These are phyloP conservation scores for Odontophorus gujanensis DNA, from an alignment of 2,113 vertebrate species.

Conservation along the genomic window DNA sequence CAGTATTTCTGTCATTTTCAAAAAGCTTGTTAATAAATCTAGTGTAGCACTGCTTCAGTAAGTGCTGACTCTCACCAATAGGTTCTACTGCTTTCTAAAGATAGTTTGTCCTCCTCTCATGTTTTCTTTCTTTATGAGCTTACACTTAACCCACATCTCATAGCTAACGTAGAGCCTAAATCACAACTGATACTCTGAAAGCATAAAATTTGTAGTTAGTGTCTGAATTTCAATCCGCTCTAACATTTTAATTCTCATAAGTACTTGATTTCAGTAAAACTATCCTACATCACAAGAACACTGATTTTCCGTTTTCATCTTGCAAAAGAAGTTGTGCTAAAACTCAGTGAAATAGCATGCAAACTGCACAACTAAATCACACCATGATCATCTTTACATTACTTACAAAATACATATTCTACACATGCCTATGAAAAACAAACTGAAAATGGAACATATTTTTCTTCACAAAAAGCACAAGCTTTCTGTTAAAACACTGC, in stretches of 20 bases:
- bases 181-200: not conserved
- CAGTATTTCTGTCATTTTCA: constrained; percentile 54
- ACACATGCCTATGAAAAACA: not conserved
- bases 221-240: not conserved
- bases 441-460: not conserved
- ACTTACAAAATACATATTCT: not conserved
- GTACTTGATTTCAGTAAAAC: not conserved
- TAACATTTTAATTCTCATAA: not conserved
- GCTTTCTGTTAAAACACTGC: not conserved
- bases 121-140: not conserved
- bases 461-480: constrained; percentile 21
- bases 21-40: constrained; percentile 49
- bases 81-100: not conserved
- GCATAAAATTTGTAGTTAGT: not conserved
- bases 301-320: not conserved
- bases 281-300: not conserved
- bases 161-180: not conserved
- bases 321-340: not conserved
- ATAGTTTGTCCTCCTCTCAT: not conserved
- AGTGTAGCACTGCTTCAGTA: not conserved
- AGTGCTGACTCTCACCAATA: not conserved
- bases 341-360: not conserved
- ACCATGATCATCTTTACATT: not conserved
- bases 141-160: not conserved
- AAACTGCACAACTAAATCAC: not conserved